These are phyloP conservation scores for Cristatella mucedo DNA, from an alignment of 2,888 invertebrate genomes.

Conservation along the genomic window DNA sequence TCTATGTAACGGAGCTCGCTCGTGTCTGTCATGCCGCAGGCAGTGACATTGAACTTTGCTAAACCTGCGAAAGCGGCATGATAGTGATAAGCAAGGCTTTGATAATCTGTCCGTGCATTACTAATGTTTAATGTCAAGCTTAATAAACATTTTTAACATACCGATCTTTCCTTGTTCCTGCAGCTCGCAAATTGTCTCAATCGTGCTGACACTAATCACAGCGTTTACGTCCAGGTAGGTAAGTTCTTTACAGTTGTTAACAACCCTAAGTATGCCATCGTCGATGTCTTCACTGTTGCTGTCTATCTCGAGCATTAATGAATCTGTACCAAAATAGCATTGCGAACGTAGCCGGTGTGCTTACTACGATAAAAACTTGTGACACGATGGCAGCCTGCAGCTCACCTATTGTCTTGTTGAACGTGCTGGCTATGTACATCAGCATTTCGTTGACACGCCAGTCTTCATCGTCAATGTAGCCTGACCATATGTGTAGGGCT, in stretches of 20 bases:
- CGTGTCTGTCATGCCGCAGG: too few relatives aligned
- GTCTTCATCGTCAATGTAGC: constrained; percentile 20
- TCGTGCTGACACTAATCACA: constrained; percentile 16
- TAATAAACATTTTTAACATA: too few relatives aligned
- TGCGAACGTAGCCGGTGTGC: not conserved
- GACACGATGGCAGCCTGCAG: not conserved
- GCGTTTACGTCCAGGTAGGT: constrained; percentile 18
- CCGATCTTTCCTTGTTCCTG: constrained; percentile 18
- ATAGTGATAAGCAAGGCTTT: too few relatives aligned
- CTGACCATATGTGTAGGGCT: constrained; percentile 24
- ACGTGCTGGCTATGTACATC: constrained; percentile 16
- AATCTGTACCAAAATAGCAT: constrained; percentile 9
- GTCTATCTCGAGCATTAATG: constrained; percentile 17
- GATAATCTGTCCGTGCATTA: too few relatives aligned
- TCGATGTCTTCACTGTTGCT: constrained; percentile 20
- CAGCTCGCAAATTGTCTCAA: constrained; percentile 18
- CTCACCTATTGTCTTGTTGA: constrained; percentile 17
- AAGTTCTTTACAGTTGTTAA: constrained; percentile 16
- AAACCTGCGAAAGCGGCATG: too few relatives aligned
- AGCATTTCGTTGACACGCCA: constrained; percentile 19
- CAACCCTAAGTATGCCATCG: constrained; percentile 15
- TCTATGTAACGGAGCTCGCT: too few relatives aligned
- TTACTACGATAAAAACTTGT: not conserved
- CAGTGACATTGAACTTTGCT: too few relatives aligned
- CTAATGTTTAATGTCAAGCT: too few relatives aligned